Evolutionary conservation across 2,113 vertebrate species (phyloP), one percentile per base, ranked within the genome.

Genomic region (Perognathus longimembris): DNA sequence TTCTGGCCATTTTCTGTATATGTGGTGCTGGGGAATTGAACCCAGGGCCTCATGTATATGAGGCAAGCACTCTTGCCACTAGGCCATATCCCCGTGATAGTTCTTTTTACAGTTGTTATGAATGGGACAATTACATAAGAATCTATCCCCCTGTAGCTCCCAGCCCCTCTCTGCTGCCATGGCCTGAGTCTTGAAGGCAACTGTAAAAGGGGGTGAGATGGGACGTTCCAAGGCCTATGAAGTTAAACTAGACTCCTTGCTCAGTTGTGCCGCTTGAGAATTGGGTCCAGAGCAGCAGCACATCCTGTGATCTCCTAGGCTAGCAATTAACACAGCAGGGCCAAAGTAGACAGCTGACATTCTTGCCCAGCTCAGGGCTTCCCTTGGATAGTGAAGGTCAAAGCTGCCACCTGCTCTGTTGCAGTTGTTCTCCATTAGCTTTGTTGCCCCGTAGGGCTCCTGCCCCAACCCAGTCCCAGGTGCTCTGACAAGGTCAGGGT

Each of bases 381-480:
- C 88, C 79, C 82, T 82, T 8, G 71, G 86, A 94, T 83, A 92
- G 75, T 6, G 32, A 96, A 96, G 89, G 92, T 96, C 95, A 97
- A 86, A 92, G 66, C 79, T 85, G 71, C 63, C 82, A 96, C 71
- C 75, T 86, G 30, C 83, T 96, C 42, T 85, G 61, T 15, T 4
- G 0, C 42, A 93, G 59, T 45, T 45, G 45, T 12, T 45, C 30
- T 89, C 79, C 75, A 80, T 67, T 96, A 88, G 89, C 42, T 88
- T 66, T 82, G 75, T 82, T 90, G 59, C 40, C 82, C 45, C 54
- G 50, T 69, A 59, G 40, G 50, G 17, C 76, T 84, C 69, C 80
- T 83, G 20, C 34, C 45, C 50, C 45, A 89, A 57, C 34, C 66
- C 85, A 64, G 69, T 94, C 73, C 87, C 91, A 88, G 88, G 88